Conservation (phyloP, 2,113 vertebrate species). For the Syrrhaptes paradoxus region DNA sequence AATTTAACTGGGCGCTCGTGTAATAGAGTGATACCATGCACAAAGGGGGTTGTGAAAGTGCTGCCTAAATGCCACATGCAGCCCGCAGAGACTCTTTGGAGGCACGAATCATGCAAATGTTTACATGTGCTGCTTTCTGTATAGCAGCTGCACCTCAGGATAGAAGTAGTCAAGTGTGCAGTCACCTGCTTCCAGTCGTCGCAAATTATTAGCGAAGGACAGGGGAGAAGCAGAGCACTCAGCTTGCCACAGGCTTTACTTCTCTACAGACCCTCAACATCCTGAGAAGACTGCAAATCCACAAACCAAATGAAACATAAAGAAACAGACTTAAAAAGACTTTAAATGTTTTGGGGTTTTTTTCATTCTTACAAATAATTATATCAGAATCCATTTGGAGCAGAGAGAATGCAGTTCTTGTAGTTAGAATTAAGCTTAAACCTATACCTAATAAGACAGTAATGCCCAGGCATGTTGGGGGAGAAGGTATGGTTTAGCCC, state of each 20-base stretch:
- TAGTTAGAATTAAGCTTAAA: neutral
- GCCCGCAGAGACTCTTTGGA: neutral
- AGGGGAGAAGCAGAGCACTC: neutral
- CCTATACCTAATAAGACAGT: neutral
- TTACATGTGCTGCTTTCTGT: slow-evolving; percentile 41
- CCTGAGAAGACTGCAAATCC: neutral
- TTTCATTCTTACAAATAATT: neutral
- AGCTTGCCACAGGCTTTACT: neutral
- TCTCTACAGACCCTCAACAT: neutral
- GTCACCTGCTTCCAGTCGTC: slow-evolving; percentile 36
- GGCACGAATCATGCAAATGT: slow-evolving; percentile 25
- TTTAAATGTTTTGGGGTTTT: neutral
- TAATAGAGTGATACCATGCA: neutral
- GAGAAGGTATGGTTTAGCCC: neutral
- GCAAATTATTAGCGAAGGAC: slow-evolving; percentile 4
- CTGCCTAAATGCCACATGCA: slow-evolving; percentile 15
- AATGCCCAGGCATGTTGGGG: neutral
- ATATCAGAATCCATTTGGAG: neutral
- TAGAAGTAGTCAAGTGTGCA: slow-evolving; percentile 45
- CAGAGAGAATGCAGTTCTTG: neutral
- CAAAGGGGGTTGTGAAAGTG: slow-evolving; percentile 26
- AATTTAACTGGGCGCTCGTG: neutral
- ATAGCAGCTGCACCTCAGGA: slow-evolving; percentile 42
- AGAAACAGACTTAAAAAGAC: neutral
- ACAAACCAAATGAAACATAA: neutral